phyloP scores from a whole-genome alignment of 2,888 invertebrate genomes.

The Sinodicranocentrus sp. region DNA sequence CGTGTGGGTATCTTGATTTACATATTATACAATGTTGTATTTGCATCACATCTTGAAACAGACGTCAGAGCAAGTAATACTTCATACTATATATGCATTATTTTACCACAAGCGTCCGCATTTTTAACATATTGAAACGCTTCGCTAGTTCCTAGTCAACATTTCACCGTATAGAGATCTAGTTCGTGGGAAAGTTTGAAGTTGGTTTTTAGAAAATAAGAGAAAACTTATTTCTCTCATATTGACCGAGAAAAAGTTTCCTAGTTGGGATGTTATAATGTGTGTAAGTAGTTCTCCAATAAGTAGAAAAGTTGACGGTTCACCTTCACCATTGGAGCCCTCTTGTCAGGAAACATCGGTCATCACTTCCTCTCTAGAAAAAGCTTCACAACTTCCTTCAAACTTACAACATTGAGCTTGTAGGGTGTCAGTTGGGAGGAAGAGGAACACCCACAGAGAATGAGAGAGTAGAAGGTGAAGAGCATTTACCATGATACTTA shows the following conservation, averaged over 20 bases:
- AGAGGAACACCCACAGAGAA: too few relatives aligned
- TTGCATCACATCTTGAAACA: too few relatives aligned
- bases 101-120: too few relatives aligned
- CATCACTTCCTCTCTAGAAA: slow-evolving; percentile 12
- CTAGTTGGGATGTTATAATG: slow-evolving; percentile 1
- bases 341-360: slow-evolving; percentile 47
- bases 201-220: slow-evolving; percentile 21
- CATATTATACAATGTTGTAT: too few relatives aligned
- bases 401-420: background rate
- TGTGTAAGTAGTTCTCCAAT: slow-evolving; percentile 30
- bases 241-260: slow-evolving; percentile 21
- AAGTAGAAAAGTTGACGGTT: slow-evolving; percentile 56
- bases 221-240: slow-evolving; percentile 12
- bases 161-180: background rate
- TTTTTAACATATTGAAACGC: too few relatives aligned
- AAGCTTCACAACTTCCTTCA: too few relatives aligned
- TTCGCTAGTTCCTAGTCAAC: too few relatives aligned
- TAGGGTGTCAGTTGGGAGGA: background rate
- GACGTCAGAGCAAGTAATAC: too few relatives aligned
- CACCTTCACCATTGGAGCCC: slow-evolving; percentile 28
- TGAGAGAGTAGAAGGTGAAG: too few relatives aligned
- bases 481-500: slow-evolving; percentile 3
- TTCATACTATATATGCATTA: too few relatives aligned
- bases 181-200: slow-evolving; percentile 16
- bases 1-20: too few relatives aligned